Conservation (phyloP, 2,888 invertebrate species). For the Mylabris sibirica region DNA sequence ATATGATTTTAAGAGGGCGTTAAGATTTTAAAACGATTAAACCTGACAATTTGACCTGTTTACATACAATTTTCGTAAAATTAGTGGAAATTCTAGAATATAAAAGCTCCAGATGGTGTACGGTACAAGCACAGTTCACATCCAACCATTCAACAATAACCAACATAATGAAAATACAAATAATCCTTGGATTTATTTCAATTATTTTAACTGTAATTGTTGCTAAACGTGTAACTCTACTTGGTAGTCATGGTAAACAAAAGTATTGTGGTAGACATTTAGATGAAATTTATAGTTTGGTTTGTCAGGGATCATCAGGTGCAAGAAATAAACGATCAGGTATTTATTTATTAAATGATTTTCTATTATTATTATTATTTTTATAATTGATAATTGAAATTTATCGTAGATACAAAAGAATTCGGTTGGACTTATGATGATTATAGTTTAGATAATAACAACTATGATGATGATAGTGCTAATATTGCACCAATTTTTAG, state of each 20-base stretch:
- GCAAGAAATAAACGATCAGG: not conserved
- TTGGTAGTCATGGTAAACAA: not conserved
- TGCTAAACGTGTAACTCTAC: not conserved
- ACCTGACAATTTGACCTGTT: slow-evolving; percentile 11
- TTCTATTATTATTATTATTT: not conserved
- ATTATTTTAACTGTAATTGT: slow-evolving; percentile 4
- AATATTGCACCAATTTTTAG: not conserved
- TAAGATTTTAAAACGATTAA: not conserved
- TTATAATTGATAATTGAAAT: too few relatives aligned
- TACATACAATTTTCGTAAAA: not conserved
- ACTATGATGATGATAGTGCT: slow-evolving; percentile 1
- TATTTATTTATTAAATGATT: not conserved
- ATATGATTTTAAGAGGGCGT: not conserved
- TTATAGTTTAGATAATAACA: not conserved
- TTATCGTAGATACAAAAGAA: not conserved
- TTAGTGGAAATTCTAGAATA: not conserved
- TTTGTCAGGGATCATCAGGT: not conserved
- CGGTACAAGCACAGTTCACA: not conserved
- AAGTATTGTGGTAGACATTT: not conserved
- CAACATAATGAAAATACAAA: slow-evolving; percentile 6
- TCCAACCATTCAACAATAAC: not conserved
- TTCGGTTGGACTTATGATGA: not conserved
- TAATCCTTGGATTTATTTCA: not conserved
- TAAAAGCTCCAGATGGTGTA: not conserved
- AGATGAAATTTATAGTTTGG: slow-evolving; percentile 4